These are phyloP conservation scores for Acanthopleura granulata DNA, from an alignment of 2,888 invertebrate genomes.

Conservation along the genomic window DNA sequence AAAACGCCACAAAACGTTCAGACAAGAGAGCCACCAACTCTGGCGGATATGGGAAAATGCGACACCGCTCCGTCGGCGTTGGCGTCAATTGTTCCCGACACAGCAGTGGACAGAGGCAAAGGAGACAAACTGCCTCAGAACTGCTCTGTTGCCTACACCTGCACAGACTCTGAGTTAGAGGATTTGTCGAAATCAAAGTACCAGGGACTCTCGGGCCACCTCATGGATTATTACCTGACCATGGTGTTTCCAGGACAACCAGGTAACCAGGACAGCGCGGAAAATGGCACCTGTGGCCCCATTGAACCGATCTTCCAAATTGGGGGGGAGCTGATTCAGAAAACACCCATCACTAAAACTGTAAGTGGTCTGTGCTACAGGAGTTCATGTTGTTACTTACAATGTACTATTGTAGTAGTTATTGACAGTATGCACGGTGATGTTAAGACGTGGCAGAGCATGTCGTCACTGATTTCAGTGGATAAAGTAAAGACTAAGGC, in stretches of 20 bases:
- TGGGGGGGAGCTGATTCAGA: slow-evolving; percentile 2
- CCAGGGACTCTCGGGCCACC: slow-evolving; percentile 5
- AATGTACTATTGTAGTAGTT: no score
- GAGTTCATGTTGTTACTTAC: no score
- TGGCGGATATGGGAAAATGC: background rate
- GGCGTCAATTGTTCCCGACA: background rate
- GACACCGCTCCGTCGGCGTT: background rate
- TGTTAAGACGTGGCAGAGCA: no score
- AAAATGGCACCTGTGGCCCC: background rate
- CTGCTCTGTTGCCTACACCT: background rate
- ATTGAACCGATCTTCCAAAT: slow-evolving; percentile 8
- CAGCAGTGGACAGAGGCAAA: background rate
- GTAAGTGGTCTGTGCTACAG: no score
- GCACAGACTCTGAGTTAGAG: background rate
- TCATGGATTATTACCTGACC: slow-evolving; percentile 15
- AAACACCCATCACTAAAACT: background rate
- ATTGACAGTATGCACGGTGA: no score
- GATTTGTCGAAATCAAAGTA: background rate
- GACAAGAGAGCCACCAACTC: no score
- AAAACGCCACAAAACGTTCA: no score
- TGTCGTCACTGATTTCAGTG: no score
- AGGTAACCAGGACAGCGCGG: background rate
- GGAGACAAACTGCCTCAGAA: background rate
- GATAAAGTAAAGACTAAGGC: no score
- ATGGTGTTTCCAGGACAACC: slow-evolving; percentile 18